These are phyloP conservation scores for Acridotheres tristis DNA, from an alignment of 2,797 vertebrate species.

Conservation along the genomic window DNA sequence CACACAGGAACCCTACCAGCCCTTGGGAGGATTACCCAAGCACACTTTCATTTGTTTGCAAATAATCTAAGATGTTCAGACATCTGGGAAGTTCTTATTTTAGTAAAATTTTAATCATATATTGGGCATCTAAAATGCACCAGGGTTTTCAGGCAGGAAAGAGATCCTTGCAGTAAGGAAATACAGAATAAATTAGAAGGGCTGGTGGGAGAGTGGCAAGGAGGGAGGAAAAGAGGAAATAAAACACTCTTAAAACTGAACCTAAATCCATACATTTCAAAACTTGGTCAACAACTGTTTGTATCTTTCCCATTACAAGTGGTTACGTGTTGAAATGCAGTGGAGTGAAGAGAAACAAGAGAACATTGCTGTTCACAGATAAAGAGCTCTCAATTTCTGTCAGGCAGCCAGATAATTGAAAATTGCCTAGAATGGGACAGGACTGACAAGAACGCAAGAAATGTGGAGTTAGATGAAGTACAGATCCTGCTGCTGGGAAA, in stretches of 20 bases:
- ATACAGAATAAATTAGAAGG: neutral
- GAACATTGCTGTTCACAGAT: conserved; percentile 16
- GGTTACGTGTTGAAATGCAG: neutral
- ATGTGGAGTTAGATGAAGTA: neutral
- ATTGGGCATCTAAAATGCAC: neutral
- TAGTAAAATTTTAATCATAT: neutral
- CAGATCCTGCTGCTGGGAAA: neutral
- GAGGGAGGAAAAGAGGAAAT: neutral
- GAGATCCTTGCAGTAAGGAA: neutral
- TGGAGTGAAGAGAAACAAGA: conserved; percentile 25
- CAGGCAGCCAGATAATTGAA: conserved; percentile 10
- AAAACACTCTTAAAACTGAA: neutral
- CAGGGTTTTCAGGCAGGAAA: neutral
- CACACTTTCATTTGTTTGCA: neutral
- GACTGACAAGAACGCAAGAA: neutral
- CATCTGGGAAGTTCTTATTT: neutral
- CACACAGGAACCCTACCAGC: neutral
- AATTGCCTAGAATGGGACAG: neutral
- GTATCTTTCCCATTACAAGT: neutral
- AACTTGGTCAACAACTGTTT: neutral
- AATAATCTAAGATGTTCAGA: neutral
- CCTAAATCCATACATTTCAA: neutral
- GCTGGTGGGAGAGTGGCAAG: neutral
- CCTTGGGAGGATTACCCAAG: neutral
- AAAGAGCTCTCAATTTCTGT: conserved; percentile 21